phyloP scores from a whole-genome alignment of 2,113 vertebrate genomes.

The Phrynosoma platyrhinos region DNA sequence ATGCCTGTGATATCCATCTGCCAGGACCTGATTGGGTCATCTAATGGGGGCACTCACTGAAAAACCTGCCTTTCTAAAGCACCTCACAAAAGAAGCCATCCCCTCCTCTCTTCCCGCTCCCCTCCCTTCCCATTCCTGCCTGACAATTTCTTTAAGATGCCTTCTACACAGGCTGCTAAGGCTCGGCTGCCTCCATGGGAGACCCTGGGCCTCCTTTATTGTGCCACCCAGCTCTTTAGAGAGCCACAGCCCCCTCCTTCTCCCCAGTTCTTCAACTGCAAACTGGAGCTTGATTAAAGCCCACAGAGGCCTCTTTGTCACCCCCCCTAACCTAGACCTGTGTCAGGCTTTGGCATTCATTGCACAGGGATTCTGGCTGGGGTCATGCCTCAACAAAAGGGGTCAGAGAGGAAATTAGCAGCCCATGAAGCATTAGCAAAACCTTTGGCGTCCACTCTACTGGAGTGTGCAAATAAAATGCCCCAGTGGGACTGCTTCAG shows the following conservation, averaged over 20 bases:
- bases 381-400: constrained; percentile 82
- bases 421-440: constrained; percentile 90
- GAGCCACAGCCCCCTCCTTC: constrained; percentile 68
- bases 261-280: constrained; percentile 71
- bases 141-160: constrained; percentile 63
- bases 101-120: constrained; percentile 41
- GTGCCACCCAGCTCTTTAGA: constrained; percentile 82
- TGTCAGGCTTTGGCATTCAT: constrained; percentile 89
- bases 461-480: constrained; percentile 85
- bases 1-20: constrained; percentile 77
- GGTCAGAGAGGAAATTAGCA: constrained; percentile 88
- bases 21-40: constrained; percentile 70
- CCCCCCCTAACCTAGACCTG: constrained; percentile 73
- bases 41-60: constrained; percentile 73
- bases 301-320: constrained; percentile 80
- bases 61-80: constrained; percentile 72
- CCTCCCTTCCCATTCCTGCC: constrained; percentile 34
- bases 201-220: constrained; percentile 74
- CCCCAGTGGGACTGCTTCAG: constrained; percentile 65
- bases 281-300: constrained; percentile 81
- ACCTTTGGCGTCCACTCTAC: constrained; percentile 81
- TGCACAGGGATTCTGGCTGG: constrained; percentile 76
- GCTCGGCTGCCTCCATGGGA: constrained; percentile 70
- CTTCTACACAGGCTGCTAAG: constrained; percentile 58
- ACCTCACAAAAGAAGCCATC: constrained; percentile 51